Evolutionary conservation across 1,140 invertebrate species (phyloP).

Genomic region (Callitettix versicolor): DNA sequence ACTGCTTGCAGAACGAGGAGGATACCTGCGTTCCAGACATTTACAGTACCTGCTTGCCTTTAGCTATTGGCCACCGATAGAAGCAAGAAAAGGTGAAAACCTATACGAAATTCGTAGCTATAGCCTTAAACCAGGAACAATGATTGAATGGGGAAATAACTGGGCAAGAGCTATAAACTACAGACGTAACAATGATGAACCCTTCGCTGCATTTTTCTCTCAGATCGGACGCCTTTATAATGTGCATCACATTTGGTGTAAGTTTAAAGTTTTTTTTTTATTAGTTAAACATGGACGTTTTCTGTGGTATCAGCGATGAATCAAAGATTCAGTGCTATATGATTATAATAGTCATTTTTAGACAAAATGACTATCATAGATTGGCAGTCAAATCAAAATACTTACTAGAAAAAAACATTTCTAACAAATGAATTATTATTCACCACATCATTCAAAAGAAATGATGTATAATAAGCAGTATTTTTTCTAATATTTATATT

Average conservation of each 20-base stretch:
- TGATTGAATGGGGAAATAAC: slow-evolving; percentile 99
- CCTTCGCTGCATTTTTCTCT: slow-evolving; percentile 92
- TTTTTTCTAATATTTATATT: no score
- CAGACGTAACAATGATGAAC: slow-evolving; percentile 81
- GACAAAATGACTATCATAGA: no score
- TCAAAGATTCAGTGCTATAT: no score
- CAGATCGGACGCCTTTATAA: slow-evolving; percentile 92
- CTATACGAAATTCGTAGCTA: slow-evolving; percentile 90
- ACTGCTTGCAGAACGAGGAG: slow-evolving; percentile 69
- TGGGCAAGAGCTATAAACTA: slow-evolving; percentile 93
- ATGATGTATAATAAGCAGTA: no score
- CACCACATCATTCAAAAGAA: no score
- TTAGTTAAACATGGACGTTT: no score
- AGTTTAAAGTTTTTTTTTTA: slow-evolving; percentile 32
- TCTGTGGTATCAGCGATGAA: no score
- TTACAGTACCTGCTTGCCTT: slow-evolving; percentile 86
- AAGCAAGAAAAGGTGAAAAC: slow-evolving; percentile 58
- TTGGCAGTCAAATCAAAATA: no score
- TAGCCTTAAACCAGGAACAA: slow-evolving; percentile 86
- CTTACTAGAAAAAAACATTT: no score
- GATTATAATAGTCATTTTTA: no score
- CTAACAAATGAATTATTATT: no score
- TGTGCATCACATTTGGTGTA: slow-evolving; percentile 98
- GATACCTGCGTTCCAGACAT: slow-evolving; percentile 75
- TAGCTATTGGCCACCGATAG: slow-evolving; percentile 78